These are phyloP conservation scores for Meloidogyne chitwoodi DNA, from an alignment of 1,140 invertebrate species.

Conservation along the genomic window DNA sequence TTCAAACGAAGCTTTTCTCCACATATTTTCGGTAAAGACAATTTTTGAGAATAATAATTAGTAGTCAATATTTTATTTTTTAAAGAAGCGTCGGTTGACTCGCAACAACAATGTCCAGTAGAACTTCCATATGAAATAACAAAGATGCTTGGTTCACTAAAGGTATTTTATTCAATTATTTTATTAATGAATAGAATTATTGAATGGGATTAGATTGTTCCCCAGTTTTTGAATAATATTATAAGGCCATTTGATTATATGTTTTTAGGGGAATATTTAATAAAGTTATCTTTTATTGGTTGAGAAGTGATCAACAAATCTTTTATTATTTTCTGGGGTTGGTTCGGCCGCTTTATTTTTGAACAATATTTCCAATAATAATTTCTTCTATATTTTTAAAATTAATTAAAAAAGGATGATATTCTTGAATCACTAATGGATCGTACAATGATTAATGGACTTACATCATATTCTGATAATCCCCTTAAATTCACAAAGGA, in stretches of 20 bases:
- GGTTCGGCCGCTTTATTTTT: no score
- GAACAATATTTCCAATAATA: not conserved
- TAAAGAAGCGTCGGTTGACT: not conserved
- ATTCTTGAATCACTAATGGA: constrained; percentile 25
- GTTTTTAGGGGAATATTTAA: no score
- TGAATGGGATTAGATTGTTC: no score
- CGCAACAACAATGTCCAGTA: not conserved
- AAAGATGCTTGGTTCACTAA: not conserved
- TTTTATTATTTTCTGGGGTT: no score
- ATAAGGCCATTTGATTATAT: no score
- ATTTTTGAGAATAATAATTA: not conserved
- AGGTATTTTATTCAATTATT: not conserved
- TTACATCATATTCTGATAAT: constrained; percentile 1
- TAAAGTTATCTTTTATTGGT: no score
- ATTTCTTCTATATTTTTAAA: not conserved
- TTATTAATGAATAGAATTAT: no score
- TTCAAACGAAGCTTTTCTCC: not conserved
- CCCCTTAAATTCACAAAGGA: constrained; percentile 30
- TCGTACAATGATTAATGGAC: not conserved
- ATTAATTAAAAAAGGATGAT: constrained; percentile 13
- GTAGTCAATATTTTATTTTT: not conserved
- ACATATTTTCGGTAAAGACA: not conserved
- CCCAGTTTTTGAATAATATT: no score
- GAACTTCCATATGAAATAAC: not conserved
- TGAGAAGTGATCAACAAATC: no score